Evolutionary conservation across 2,797 vertebrate genomes (phyloP).

Genomic region (Etheostoma nigrum): DNA sequence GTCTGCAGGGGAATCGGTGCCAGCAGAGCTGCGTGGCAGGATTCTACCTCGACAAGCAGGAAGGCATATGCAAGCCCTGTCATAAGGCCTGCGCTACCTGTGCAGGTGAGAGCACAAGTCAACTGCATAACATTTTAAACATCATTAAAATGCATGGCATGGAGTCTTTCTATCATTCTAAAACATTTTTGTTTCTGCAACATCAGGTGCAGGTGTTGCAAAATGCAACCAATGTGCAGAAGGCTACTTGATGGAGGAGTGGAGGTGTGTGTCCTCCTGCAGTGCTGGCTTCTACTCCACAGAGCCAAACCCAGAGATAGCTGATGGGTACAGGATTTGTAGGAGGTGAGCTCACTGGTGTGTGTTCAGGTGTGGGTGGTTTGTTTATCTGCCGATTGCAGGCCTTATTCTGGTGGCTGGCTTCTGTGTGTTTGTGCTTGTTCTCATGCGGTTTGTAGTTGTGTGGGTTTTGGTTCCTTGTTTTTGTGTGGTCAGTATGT

Average conservation of each 20-base stretch:
- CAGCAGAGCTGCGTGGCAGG: constrained; percentile 87
- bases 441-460: constrained; percentile 47
- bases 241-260: constrained; percentile 92
- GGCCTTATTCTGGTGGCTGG: constrained; percentile 65
- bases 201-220: constrained; percentile 88
- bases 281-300: constrained; percentile 88
- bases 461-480: constrained; percentile 5
- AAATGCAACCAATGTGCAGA: constrained; percentile 91
- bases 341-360: constrained; percentile 89
- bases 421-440: constrained; percentile 39
- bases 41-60: constrained; percentile 85
- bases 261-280: constrained; percentile 92
- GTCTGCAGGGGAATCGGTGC: constrained; percentile 92
- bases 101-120: constrained; percentile 85
- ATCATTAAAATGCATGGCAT: not conserved
- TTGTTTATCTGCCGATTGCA: constrained; percentile 81
- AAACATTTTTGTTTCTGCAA: not conserved
- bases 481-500: constrained; percentile 12
- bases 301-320: constrained; percentile 83
- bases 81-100: constrained; percentile 92
- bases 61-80: constrained; percentile 89
- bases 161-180: not conserved
- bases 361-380: constrained; percentile 79
- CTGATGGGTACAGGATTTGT: constrained; percentile 87
- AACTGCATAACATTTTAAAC: not conserved